Conservation (phyloP, 1,140 invertebrate species). For the Macrobrachium rosenbergii region DNA sequence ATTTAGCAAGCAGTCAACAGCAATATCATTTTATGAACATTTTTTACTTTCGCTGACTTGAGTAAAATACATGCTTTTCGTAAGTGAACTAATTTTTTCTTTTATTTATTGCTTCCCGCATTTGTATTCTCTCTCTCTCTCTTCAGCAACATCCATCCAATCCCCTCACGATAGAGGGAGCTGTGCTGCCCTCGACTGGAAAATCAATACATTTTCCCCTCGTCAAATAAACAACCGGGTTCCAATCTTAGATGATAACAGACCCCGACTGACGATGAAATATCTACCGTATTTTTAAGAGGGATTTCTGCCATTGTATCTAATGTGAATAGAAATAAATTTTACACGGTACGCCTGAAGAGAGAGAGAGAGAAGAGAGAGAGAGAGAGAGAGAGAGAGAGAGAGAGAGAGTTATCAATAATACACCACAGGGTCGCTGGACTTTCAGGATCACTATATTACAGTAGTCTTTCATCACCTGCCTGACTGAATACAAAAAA, state of each 20-base stretch:
- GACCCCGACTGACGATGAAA: no score
- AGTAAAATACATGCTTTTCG: no score
- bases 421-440: no score
- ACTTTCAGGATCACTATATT: neutral
- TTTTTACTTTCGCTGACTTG: no score
- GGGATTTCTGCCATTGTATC: neutral
- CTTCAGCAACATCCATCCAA: neutral
- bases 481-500: no score
- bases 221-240: no score
- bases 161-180: neutral
- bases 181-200: neutral
- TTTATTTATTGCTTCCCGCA: neutral
- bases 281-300: no score
- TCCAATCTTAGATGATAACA: no score
- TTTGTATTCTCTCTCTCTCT: neutral
- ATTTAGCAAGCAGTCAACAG: no score
- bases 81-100: neutral
- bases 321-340: neutral
- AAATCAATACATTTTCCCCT: no score
- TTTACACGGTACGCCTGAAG: neutral
- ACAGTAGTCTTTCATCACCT: no score
- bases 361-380: conserved; percentile 23
- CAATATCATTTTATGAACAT: no score
- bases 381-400: conserved; percentile 23
- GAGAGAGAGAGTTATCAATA: neutral